A percentile compares a stretch with the other conserved stretches of the same genome.
Evolutionary conservation across 2,888 invertebrate genomes (phyloP).

Genomic region (Synanthedon vespiformis): DNA sequence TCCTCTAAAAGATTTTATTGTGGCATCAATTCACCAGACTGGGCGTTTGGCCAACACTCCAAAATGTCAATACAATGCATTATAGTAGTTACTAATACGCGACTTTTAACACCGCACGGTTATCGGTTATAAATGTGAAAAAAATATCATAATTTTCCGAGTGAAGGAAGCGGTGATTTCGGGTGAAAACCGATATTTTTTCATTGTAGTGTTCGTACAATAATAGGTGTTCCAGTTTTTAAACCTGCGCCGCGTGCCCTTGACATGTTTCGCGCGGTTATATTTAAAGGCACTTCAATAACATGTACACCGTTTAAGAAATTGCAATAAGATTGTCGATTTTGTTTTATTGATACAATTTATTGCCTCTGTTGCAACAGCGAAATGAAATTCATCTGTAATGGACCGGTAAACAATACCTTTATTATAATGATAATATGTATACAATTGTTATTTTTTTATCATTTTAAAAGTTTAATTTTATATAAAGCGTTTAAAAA

Average conservation of each 20-base stretch:
- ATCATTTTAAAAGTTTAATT: too few species aligned
- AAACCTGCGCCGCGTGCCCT: slow-evolving; percentile 22
- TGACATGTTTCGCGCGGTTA: slow-evolving; percentile 43
- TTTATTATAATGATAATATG: too few species aligned
- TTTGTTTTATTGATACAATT: slow-evolving; percentile 13
- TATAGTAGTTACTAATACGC: slow-evolving; percentile 38
- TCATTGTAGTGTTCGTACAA: background rate
- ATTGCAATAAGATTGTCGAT: slow-evolving; percentile 17
- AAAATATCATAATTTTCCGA: background rate
- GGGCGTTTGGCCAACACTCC: slow-evolving; percentile 49
- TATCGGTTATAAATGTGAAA: slow-evolving; percentile 1
- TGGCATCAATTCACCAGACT: slow-evolving; percentile 40
- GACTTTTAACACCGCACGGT: slow-evolving; percentile 21
- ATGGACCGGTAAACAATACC: slow-evolving; percentile 23
- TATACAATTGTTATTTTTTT: too few species aligned
- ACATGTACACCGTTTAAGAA: slow-evolving; percentile 22
- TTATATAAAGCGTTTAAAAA: too few species aligned
- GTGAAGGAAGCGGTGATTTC: background rate
- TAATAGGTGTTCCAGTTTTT: slow-evolving; percentile 9
- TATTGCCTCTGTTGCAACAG: slow-evolving; percentile 38
- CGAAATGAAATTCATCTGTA: slow-evolving; percentile 20
- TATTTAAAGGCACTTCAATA: slow-evolving; percentile 23
- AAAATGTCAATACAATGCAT: slow-evolving; percentile 66
- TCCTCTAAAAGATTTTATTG: slow-evolving; percentile 45
- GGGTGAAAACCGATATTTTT: background rate